phyloP scores from a whole-genome alignment of 2,113 vertebrate species.

The Pelmatolapia mariae region DNA sequence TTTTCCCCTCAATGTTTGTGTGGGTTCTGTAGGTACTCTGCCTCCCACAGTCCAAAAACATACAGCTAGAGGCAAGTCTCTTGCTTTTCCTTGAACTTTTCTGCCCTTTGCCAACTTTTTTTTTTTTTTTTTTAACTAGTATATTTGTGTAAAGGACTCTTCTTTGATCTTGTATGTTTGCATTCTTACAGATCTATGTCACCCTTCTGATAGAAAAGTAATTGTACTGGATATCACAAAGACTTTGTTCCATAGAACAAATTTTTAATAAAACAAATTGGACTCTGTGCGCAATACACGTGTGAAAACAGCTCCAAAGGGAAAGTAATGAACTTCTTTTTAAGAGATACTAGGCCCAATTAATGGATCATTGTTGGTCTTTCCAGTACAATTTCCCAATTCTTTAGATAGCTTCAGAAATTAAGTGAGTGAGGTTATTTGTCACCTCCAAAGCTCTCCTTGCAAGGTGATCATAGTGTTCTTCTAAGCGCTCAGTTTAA shows the following conservation, averaged over 20 bases:
- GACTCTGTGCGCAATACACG: background rate
- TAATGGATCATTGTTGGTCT: background rate
- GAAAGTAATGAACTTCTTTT: background rate
- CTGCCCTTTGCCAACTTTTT: background rate
- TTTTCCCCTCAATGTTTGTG: background rate
- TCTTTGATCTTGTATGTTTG: background rate
- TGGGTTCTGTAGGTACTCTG: background rate
- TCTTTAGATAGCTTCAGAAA: background rate
- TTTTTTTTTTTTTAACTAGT: background rate
- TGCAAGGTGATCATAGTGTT: background rate
- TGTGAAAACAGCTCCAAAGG: background rate
- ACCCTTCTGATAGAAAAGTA: background rate
- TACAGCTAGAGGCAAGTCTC: background rate
- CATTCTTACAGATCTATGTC: background rate
- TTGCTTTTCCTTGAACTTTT: background rate
- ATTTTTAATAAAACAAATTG: background rate
- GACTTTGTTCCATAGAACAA: background rate
- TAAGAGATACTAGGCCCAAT: background rate
- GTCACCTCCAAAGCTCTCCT: background rate
- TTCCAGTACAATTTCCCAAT: background rate
- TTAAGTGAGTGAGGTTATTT: background rate
- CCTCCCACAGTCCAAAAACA: background rate
- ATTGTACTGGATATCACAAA: background rate
- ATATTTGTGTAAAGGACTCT: background rate
- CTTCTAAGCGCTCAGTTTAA: background rate